Conservation (phyloP, 2,113 vertebrate species). For the Etheostoma spectabile region DNA sequence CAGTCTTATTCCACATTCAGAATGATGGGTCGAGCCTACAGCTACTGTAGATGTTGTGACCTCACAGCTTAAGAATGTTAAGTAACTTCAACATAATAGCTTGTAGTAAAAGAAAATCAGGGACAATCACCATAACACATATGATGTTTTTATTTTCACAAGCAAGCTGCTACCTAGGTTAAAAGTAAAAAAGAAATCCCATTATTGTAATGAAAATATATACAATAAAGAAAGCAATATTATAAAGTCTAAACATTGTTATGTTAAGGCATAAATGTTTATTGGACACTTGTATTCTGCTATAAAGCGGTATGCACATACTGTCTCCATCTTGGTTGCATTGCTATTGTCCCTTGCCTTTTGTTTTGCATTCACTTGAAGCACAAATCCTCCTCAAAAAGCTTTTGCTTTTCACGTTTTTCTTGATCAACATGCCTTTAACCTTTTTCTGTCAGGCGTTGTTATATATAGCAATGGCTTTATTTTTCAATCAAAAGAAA, state of each 20-base stretch:
- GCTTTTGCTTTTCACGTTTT: slow-evolving; percentile 15
- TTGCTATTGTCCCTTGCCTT: slow-evolving; percentile 40
- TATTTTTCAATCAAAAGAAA: slow-evolving; percentile 7
- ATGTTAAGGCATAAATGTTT: slow-evolving; percentile 43
- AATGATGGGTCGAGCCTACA: background rate
- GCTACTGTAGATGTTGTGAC: background rate
- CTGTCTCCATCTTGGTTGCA: slow-evolving; percentile 33
- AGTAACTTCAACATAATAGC: background rate
- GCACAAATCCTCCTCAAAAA: slow-evolving; percentile 25
- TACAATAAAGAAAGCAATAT: slow-evolving; percentile 44
- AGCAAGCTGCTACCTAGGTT: slow-evolving; percentile 49
- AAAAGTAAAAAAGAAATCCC: slow-evolving; percentile 9
- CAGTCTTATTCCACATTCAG: background rate
- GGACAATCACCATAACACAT: background rate
- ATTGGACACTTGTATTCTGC: slow-evolving; percentile 28
- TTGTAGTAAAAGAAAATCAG: slow-evolving; percentile 1
- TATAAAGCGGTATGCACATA: slow-evolving; percentile 18
- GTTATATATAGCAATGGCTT: background rate
- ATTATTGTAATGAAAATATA: slow-evolving; percentile 22
- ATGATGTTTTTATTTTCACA: slow-evolving; percentile 70
- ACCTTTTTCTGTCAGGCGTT: background rate
- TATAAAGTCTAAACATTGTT: slow-evolving; percentile 42
- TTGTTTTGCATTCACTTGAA: slow-evolving; percentile 15
- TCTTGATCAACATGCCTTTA: background rate
- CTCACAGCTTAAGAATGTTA: background rate